Evolutionary conservation across 2,113 vertebrate species (phyloP).

Genomic region (Pseudolaguvia tuberculata): DNA sequence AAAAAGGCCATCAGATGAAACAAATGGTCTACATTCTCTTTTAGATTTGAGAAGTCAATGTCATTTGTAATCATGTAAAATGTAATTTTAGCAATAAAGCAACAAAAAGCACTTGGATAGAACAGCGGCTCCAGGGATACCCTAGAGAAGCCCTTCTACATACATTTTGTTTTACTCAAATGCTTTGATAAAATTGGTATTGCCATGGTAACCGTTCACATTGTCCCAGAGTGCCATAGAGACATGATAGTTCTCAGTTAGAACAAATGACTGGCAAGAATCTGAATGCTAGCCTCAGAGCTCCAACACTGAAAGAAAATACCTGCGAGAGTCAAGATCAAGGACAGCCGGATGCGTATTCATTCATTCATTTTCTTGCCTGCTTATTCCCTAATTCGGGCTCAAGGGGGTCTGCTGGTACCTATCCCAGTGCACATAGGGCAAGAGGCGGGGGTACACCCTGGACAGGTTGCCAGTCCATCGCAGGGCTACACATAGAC

Average conservation of each 20-base stretch:
- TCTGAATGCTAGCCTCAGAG: conserved; percentile 1
- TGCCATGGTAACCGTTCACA: conserved; percentile 51
- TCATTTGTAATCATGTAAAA: too few species aligned
- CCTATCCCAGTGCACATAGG: too few species aligned
- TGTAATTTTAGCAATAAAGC: conserved; percentile 11
- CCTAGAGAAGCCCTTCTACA: conserved; percentile 32
- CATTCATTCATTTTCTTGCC: too few species aligned
- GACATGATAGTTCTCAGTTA: conserved; percentile 19
- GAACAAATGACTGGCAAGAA: background rate
- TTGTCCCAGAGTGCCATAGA: conserved; percentile 48
- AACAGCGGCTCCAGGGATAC: conserved; percentile 27
- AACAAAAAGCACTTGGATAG: conserved; percentile 8
- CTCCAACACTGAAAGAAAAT: conserved; percentile 5
- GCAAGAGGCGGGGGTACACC: too few species aligned
- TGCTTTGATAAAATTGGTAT: conserved; percentile 36
- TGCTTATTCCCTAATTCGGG: too few species aligned
- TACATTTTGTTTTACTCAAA: conserved; percentile 14
- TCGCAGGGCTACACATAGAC: too few species aligned
- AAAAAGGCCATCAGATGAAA: conserved; percentile 40
- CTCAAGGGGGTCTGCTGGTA: too few species aligned
- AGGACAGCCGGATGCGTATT: conserved; percentile 10
- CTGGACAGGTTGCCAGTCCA: too few species aligned
- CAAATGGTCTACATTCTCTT: conserved; percentile 47
- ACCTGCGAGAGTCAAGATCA: conserved; percentile 22
- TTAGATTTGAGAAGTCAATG: conserved; percentile 53